phyloP scores from a whole-genome alignment of 1,140 invertebrate genomes.

The silkworm (Bombyx mori) region ASM3026992v2 NC_085107.1:2555501-2556000 shows the following conservation, averaged over 20 bases:
- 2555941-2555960: too few relatives aligned
- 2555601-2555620: slow-evolving; percentile 48
- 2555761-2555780: slow-evolving; percentile 35
- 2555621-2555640: slow-evolving; percentile 65
- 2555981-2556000: too few relatives aligned
- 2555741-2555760: slow-evolving; percentile 61
- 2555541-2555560: neutral
- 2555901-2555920: too few relatives aligned
- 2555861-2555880: slow-evolving; percentile 31
- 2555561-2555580: slow-evolving; percentile 21
- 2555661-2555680: slow-evolving; percentile 71
- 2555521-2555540: neutral
- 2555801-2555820: slow-evolving; percentile 71
- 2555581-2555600: slow-evolving; percentile 53
- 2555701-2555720: slow-evolving; percentile 59
- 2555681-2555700: slow-evolving; percentile 73
- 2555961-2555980: too few relatives aligned
- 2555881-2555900: too few relatives aligned
- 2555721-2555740: slow-evolving; percentile 61
- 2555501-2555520: too few relatives aligned
- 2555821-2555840: slow-evolving; percentile 71
- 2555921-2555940: too few relatives aligned
- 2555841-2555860: slow-evolving; percentile 66
- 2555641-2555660: slow-evolving; percentile 74
- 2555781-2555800: slow-evolving; percentile 34